Evolutionary conservation across 1,140 invertebrate species (phyloP).

Genomic region (Scaptomyza montana): DNA sequence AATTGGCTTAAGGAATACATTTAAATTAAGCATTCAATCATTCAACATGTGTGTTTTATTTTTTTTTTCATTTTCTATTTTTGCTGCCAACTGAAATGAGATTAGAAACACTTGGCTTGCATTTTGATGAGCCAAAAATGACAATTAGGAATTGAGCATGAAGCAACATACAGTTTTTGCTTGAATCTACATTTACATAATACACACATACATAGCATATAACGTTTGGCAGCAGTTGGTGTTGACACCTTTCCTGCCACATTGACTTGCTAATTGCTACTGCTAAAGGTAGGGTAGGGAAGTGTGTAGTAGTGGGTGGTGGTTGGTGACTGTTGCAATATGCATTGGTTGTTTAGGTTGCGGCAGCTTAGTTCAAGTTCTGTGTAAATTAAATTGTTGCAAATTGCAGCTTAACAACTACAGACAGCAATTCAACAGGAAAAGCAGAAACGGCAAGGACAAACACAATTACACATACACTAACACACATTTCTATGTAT

Average conservation of each 20-base stretch:
- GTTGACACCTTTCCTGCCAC: conserved; percentile 38
- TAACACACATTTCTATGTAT: neutral
- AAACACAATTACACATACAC: conserved; percentile 35
- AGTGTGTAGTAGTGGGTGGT: too few relatives aligned
- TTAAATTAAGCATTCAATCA: too few relatives aligned
- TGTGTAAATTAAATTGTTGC: conserved; percentile 76
- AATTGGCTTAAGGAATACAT: too few relatives aligned
- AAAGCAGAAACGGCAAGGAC: conserved; percentile 45
- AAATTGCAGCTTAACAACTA: conserved; percentile 61
- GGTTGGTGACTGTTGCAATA: conserved; percentile 18
- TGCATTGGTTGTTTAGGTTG: conserved; percentile 43
- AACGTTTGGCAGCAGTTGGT: conserved; percentile 15
- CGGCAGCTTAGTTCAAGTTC: conserved; percentile 51
- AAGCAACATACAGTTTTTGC: too few relatives aligned
- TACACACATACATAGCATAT: neutral
- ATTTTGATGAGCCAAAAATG: conserved; percentile 17
- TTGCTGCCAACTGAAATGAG: conserved; percentile 23
- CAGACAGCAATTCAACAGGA: conserved; percentile 19
- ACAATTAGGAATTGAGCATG: conserved; percentile 10
- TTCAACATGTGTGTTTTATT: too few relatives aligned
- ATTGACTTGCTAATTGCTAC: conserved; percentile 42
- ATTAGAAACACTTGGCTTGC: conserved; percentile 31
- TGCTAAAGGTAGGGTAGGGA: neutral
- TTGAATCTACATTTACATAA: too few relatives aligned
- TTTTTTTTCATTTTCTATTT: neutral